These are phyloP conservation scores for Poecilia picta DNA, from an alignment of 2,797 vertebrate species.

Conservation along the genomic window DNA sequence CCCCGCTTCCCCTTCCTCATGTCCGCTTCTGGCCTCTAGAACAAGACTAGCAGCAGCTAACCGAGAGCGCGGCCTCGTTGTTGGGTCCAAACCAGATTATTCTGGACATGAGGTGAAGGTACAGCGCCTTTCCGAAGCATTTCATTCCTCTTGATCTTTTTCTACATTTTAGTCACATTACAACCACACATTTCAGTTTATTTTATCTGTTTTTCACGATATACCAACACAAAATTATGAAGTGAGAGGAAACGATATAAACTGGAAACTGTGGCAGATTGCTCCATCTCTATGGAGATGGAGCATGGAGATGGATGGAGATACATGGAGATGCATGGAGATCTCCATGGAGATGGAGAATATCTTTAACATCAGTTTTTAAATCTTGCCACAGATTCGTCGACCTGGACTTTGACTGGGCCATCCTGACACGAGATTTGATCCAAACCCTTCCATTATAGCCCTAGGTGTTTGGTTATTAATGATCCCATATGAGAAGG, in stretches of 20 bases:
- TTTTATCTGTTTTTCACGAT: neutral
- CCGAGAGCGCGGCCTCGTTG: slow-evolving; percentile 35
- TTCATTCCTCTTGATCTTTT: neutral
- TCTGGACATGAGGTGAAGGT: slow-evolving; percentile 53
- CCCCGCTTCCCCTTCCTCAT: slow-evolving; percentile 29
- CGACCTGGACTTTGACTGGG: neutral
- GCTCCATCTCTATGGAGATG: neutral
- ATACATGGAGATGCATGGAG: no score
- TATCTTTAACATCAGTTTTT: neutral
- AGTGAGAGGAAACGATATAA: neutral
- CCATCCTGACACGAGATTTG: neutral
- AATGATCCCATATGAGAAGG: neutral
- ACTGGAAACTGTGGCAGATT: neutral
- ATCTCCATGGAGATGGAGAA: neutral
- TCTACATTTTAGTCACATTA: neutral
- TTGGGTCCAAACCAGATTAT: slow-evolving; percentile 43
- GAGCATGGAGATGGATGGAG: no score
- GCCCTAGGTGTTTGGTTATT: neutral
- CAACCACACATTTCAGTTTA: neutral
- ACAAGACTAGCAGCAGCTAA: slow-evolving; percentile 54
- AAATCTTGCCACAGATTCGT: neutral
- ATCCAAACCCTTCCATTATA: neutral
- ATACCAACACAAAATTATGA: neutral
- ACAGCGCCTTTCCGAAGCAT: neutral
- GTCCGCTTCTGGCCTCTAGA: slow-evolving; percentile 47